Evolutionary conservation across 1,140 invertebrate species (phyloP), one percentile per base, ranked within the genome.

Genomic region (Eurytemora carolleeae): DNA sequence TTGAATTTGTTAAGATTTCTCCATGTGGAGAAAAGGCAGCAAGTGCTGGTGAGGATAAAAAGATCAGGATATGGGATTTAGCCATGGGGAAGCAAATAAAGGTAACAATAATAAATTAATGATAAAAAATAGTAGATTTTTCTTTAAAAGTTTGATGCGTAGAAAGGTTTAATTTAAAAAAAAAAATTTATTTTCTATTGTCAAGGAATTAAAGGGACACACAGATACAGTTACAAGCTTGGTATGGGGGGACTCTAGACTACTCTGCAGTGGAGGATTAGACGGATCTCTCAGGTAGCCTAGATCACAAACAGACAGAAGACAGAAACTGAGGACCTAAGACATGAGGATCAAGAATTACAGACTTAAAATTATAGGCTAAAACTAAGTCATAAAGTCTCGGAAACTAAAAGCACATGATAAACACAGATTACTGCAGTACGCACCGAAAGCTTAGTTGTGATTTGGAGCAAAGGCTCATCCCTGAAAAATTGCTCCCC

Each of bases 41-140:
- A 19, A n/a, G 31, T 55, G 44, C n/a, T 15, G 80, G 82, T 54
- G 82, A 82, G 66, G 82, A 84, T 67, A 74, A 77, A 65, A 70
- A 71, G 55, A 76, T 85, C 57, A 72, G 75, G 63, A 74, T 85
- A 59, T 86, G 83, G 82, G 82, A 85, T 69, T 70, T 86, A 61
- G 74, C 76, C n/a, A 7, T 12, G 31, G 7, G 31, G 7, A 44
- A 44, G n/a, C 7, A 12, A 44, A 44, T 44, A 12, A 44, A 44
- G 31, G 31, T 44, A 44, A 44, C 7, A 44, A 44, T 44, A 12
- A 44, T 7, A 44, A 44, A 44, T 44, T 44, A 12, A 44, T 44
- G 7, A 44, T 44, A 44, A 44, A 12, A 44, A 44, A 44, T 44
- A 44, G n/a, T 44, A 44, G 7, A 7, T 44, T 12, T 44, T 44